Conservation (phyloP, 1,140 invertebrate genomes). For the Bathynomus jamesi region DNA sequence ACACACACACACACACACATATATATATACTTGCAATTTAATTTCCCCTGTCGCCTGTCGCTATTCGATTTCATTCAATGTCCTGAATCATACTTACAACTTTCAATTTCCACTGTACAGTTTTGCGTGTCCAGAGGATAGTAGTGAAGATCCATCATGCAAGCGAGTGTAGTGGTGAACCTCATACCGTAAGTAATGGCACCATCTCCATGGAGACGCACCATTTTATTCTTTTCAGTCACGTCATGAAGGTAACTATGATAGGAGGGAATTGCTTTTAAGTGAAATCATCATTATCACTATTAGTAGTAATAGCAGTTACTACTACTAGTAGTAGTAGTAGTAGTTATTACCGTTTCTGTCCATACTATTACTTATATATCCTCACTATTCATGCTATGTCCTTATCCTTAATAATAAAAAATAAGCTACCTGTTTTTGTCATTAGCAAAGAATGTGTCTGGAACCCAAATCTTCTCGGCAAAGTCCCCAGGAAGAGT, state of each 20-base stretch:
- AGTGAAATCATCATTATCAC: too few species aligned
- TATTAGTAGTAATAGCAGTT: too few species aligned
- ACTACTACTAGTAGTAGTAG: too few species aligned
- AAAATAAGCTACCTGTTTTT: constrained; percentile 82
- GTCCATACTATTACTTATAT: too few species aligned
- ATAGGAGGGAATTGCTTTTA: too few species aligned
- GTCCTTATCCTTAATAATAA: too few species aligned
- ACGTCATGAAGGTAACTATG: constrained; percentile 97
- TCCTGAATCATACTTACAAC: constrained; percentile 72
- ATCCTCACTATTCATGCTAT: too few species aligned
- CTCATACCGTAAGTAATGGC: constrained; percentile 94
- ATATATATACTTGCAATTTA: too few species aligned
- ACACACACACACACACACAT: too few species aligned
- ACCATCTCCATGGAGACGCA: constrained; percentile 82
- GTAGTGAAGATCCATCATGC: constrained; percentile 99
- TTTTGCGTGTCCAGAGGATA: constrained; percentile 97
- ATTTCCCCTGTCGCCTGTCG: too few species aligned
- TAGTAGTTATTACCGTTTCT: too few species aligned
- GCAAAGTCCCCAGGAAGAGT: constrained; percentile 94
- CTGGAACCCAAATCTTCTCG: constrained; percentile 97
- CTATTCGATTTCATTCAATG: too few species aligned
- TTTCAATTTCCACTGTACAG: constrained; percentile 98
- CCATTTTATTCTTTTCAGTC: constrained; percentile 94
- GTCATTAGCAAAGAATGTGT: constrained; percentile 97
- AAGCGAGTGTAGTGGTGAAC: constrained; percentile 93